Evolutionary conservation across 2,797 vertebrate genomes (phyloP).

Genomic region (Semotilus atromaculatus): DNA sequence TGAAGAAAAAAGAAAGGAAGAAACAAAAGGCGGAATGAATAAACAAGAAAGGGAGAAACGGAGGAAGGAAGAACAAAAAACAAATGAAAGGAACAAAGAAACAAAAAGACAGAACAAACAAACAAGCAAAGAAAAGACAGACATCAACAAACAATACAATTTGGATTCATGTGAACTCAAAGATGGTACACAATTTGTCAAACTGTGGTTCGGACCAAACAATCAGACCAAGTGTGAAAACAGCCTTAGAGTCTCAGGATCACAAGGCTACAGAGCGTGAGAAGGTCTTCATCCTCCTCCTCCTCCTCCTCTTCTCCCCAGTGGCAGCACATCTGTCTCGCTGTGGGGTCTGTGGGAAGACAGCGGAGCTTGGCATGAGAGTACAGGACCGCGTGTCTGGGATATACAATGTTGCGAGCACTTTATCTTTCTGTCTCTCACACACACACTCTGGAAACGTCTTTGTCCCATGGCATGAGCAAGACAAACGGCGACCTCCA

Average conservation of each 20-base stretch:
- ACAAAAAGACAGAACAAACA: not conserved
- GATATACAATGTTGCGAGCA: not conserved
- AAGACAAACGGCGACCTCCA: not conserved
- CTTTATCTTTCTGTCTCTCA: not conserved
- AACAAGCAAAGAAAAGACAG: not conserved
- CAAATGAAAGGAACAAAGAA: slow-evolving; percentile 9
- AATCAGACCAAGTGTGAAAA: slow-evolving; percentile 26
- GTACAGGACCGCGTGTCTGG: slow-evolving; percentile 2
- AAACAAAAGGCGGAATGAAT: not conserved
- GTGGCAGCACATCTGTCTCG: not conserved
- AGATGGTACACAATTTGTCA: not conserved
- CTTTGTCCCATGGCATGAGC: slow-evolving; percentile 37
- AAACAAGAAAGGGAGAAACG: not conserved
- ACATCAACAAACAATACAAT: not conserved
- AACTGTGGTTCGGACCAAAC: not conserved
- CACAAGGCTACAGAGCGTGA: slow-evolving; percentile 13
- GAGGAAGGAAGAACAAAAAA: not conserved
- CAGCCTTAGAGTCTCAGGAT: not conserved
- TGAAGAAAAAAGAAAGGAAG: not conserved
- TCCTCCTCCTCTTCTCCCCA: slow-evolving; percentile 12
- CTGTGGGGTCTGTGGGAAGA: slow-evolving; percentile 13
- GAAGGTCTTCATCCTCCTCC: slow-evolving; percentile 3
- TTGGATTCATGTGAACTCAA: not conserved
- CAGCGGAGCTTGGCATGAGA: slow-evolving; percentile 25
- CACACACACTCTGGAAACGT: slow-evolving; percentile 3